These are phyloP conservation scores for Falco berigora DNA, from an alignment of 2,797 vertebrate species.

Conservation along the genomic window DNA sequence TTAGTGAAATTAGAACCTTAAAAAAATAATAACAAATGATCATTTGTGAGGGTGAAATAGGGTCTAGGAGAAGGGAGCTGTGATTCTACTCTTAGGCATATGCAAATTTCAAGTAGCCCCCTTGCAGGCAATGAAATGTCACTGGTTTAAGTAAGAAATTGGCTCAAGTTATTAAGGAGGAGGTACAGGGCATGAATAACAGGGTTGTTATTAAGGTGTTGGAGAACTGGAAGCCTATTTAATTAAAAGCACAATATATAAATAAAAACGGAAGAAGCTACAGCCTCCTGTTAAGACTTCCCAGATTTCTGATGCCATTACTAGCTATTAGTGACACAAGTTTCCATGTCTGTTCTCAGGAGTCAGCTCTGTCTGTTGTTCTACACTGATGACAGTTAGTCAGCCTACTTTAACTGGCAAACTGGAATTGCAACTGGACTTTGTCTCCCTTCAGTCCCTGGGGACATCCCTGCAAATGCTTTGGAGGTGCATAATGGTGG, in stretches of 20 bases:
- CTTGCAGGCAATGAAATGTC: neutral
- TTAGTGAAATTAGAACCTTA: slow-evolving; percentile 71
- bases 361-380: neutral
- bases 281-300: neutral
- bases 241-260: neutral
- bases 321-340: neutral
- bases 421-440: neutral
- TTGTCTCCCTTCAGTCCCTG: neutral
- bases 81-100: neutral
- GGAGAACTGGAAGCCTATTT: neutral
- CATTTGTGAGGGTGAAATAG: neutral
- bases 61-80: neutral
- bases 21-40: slow-evolving; percentile 50
- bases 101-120: neutral
- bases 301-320: neutral
- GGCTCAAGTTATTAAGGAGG: neutral
- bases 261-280: neutral
- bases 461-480: neutral
- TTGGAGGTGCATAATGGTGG: neutral
- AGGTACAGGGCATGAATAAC: neutral
- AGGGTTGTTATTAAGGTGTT: neutral
- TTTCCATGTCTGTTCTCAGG: neutral
- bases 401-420: neutral
- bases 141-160: neutral
- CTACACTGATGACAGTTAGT: neutral